Evolutionary conservation across 2,888 invertebrate species (phyloP), one percentile per base, ranked within the genome.

Genomic region (Drymonia ruficornis): DNA sequence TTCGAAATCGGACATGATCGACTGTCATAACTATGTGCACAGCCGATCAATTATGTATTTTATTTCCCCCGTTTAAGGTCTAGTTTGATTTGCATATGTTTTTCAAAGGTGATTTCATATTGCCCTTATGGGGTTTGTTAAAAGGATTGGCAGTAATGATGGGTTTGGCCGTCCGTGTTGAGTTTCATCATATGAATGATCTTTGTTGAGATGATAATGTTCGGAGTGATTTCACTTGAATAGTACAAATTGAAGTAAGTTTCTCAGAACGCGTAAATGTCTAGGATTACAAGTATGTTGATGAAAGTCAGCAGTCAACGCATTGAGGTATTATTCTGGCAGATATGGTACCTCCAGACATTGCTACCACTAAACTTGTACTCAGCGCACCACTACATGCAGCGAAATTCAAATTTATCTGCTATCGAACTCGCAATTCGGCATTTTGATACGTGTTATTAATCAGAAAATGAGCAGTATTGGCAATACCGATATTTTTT

Each of bases 101-200:
- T 46, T 46, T 48, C 53, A 48, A 51, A 56, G 66, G 54, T 56
- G 58, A 59, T 60, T 60, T 62, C 52, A 50, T 56, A 65, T 49
- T 68, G 67, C 66, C 66, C 65, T 67, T 66, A 68, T 65, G 59
- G 61, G 59, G 63, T 67, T 65, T 57, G 69, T 66, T 55, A 63
- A 49, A 72, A 78, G 78, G 81, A 80, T 85, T 78, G 83, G 78
- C 82, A 80, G 76, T 86, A 83, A 87, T 84, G 75, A 84, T 71
- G 75, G 81, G 80, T 75, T 76, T 47, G 42, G 40, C 40, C 53
- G 47, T 44, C 52, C 48, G 70, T 62, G 65, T 63, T 52, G 62
- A 60, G 68, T 74, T 69, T 65, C 65, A 67, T 72, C 71, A 66
- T 57, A 49, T 61, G 57, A 64, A 52, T 59, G 64, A 67, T 65